Conservation (phyloP, 1,140 invertebrate species). For the Vanessa atalanta region DNA sequence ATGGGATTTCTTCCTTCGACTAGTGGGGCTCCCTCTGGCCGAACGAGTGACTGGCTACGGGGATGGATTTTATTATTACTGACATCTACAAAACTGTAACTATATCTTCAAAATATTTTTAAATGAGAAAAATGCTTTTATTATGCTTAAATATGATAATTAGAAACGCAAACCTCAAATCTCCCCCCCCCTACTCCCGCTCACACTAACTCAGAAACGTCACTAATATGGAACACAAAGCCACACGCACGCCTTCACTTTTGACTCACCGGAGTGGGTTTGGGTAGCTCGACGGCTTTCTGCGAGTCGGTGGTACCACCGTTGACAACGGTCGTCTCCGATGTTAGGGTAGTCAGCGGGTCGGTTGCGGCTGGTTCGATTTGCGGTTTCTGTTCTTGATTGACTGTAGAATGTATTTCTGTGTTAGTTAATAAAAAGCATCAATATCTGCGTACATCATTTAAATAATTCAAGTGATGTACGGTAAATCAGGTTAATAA, state of each 20-base stretch:
- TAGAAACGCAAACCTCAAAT: background rate
- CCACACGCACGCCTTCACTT: constrained; percentile 15
- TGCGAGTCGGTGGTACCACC: constrained; percentile 20
- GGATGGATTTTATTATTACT: too few relatives aligned
- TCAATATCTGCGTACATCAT: too few relatives aligned
- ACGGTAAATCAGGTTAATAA: too few relatives aligned
- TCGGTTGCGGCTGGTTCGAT: constrained; percentile 49
- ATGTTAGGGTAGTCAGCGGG: constrained; percentile 40
- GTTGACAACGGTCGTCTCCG: constrained; percentile 29
- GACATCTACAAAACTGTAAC: too few relatives aligned
- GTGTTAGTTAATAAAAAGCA: background rate
- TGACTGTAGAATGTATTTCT: constrained; percentile 14
- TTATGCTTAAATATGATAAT: too few relatives aligned
- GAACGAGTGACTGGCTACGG: too few relatives aligned
- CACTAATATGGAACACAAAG: constrained; percentile 12
- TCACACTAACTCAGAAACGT: constrained; percentile 23
- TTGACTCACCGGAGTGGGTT: constrained; percentile 68
- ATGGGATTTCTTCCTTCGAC: too few relatives aligned
- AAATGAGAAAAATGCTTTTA: too few relatives aligned
- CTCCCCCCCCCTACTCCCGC: background rate
- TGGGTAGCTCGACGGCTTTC: constrained; percentile 63
- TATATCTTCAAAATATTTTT: too few relatives aligned
- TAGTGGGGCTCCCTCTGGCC: too few relatives aligned
- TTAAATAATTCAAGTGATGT: too few relatives aligned
- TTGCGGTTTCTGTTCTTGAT: constrained; percentile 48